Conservation (phyloP, 2,113 vertebrate species). For the Malurus melanocephalus region DNA sequence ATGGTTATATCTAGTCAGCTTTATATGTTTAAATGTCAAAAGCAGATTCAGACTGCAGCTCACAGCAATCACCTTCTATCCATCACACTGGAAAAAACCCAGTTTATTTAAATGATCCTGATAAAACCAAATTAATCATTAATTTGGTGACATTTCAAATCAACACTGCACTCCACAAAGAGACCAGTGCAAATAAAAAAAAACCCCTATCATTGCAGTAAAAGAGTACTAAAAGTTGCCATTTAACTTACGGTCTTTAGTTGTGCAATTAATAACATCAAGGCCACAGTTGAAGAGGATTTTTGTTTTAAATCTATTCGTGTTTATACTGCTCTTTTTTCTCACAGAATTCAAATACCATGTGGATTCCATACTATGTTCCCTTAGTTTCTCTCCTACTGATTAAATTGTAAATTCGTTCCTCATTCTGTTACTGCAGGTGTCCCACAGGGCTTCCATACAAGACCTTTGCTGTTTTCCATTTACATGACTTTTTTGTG, state of each 20-base stretch:
- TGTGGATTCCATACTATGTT: not conserved
- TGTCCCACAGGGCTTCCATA: not conserved
- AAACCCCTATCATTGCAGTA: constrained; percentile 2
- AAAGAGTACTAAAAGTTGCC: constrained; percentile 8
- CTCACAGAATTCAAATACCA: not conserved
- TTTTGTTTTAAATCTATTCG: not conserved
- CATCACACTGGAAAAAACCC: constrained; percentile 78
- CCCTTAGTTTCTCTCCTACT: not conserved
- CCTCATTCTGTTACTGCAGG: not conserved
- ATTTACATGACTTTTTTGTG: not conserved
- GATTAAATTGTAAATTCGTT: constrained; percentile 28
- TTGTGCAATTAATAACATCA: constrained; percentile 26
- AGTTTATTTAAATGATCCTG: constrained; percentile 88
- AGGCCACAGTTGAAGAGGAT: not conserved
- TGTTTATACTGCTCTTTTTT: not conserved
- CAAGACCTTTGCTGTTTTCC: constrained; percentile 15
- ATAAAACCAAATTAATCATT: constrained; percentile 85
- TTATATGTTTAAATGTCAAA: constrained; percentile 88
- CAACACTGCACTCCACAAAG: constrained; percentile 69
- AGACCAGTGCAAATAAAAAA: constrained; percentile 28
- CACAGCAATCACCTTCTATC: constrained; percentile 83
- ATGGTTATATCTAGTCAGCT: constrained; percentile 85
- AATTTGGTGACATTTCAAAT: constrained; percentile 84
- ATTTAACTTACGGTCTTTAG: constrained; percentile 25
- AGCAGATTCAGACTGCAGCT: constrained; percentile 79